These are phyloP conservation scores for Oreonectes daqikongensis DNA, from an alignment of 2,797 vertebrate species.

Conservation along the genomic window DNA sequence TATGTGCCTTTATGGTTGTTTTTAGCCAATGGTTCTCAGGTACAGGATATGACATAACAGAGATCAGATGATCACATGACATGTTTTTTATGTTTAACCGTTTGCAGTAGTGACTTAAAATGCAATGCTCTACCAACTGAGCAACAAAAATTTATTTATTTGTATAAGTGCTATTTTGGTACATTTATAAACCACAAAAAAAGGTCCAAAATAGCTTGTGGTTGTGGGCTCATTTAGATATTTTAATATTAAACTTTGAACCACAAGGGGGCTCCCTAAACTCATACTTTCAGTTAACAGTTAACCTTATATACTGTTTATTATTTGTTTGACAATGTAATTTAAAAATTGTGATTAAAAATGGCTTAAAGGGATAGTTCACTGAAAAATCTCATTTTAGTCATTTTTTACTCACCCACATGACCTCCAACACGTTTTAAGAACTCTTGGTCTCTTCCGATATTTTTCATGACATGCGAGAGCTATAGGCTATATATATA, in stretches of 20 bases:
- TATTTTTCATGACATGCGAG: no score
- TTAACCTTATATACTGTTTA: neutral
- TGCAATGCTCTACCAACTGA: neutral
- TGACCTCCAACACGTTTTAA: no score
- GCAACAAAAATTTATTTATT: no score
- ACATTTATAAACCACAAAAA: no score
- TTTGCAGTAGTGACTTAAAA: neutral
- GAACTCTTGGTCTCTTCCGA: no score
- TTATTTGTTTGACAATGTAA: neutral
- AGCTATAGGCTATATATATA: no score
- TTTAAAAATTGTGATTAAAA: conserved; percentile 1
- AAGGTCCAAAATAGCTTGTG: no score
- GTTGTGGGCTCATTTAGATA: neutral
- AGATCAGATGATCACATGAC: neutral
- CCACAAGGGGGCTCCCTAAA: conserved; percentile 58
- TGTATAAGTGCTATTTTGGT: no score
- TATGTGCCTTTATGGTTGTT: conserved; percentile 40
- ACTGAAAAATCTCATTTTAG: no score
- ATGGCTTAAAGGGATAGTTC: no score
- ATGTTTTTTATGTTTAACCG: neutral
- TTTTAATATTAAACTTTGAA: neutral
- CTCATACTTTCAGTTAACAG: conserved; percentile 19
- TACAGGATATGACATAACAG: neutral
- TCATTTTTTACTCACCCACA: no score
- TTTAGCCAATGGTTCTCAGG: neutral